A percentile compares a stretch with the other conserved stretches of the same genome.
phyloP scores from a whole-genome alignment of 2,797 vertebrate species.

The Calcarius lapponicus region DNA sequence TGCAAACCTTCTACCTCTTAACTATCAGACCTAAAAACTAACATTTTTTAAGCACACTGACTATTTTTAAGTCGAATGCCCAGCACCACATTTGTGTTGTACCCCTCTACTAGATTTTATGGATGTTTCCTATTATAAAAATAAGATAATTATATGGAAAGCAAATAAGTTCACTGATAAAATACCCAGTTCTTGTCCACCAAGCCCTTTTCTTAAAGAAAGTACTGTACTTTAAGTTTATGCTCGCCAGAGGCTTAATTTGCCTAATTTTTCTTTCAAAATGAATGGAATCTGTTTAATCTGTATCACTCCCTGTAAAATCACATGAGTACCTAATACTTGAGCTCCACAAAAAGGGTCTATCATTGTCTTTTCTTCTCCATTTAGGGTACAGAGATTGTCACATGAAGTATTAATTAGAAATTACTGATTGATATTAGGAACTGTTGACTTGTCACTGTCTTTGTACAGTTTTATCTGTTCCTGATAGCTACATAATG shows the following conservation, averaged over 20 bases:
- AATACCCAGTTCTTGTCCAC: background rate
- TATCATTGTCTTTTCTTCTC: background rate
- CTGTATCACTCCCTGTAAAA: background rate
- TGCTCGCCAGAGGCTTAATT: background rate
- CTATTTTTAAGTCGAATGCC: background rate
- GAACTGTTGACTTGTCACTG: background rate
- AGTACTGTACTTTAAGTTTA: background rate
- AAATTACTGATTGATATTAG: background rate
- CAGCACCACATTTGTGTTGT: background rate
- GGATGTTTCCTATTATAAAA: background rate
- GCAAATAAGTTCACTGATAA: background rate
- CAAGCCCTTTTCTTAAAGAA: background rate
- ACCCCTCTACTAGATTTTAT: background rate
- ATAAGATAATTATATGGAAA: background rate
- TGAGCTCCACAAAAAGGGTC: background rate
- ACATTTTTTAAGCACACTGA: background rate
- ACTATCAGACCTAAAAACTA: background rate
- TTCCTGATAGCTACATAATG: background rate
- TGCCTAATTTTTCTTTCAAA: background rate
- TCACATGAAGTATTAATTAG: background rate
- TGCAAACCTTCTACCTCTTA: background rate
- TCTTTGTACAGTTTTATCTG: background rate
- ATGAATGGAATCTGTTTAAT: background rate
- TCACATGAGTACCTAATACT: background rate
- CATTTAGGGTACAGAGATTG: background rate